phyloP scores from a whole-genome alignment of 1,140 invertebrate genomes.

The Bombus polaris region DNA sequence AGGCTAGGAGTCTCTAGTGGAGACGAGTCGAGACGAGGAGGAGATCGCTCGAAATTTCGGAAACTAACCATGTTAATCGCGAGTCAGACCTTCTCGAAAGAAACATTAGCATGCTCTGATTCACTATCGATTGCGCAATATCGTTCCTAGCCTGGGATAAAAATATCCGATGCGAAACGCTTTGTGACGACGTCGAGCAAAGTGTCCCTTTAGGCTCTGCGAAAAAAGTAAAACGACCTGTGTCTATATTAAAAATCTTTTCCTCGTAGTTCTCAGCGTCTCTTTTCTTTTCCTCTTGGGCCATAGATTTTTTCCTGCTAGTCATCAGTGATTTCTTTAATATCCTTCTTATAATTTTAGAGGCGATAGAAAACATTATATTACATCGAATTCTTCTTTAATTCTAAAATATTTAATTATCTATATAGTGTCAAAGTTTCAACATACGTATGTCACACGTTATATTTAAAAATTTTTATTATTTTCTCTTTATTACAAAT shows the following conservation, averaged over 20 bases:
- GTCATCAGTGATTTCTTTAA: background rate
- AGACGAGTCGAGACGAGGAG: background rate
- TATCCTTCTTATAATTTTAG: background rate
- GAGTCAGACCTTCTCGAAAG: background rate
- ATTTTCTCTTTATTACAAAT: background rate
- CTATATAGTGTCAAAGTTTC: no score
- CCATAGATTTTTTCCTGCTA: background rate
- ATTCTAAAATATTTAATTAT: background rate
- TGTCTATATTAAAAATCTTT: background rate
- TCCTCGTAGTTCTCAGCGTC: background rate
- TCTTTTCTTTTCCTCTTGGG: background rate
- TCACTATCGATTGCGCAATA: slow-evolving; percentile 31
- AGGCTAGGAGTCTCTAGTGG: background rate
- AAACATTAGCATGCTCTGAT: slow-evolving; percentile 43
- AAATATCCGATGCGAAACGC: background rate
- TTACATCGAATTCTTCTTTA: no score
- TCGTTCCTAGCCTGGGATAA: background rate
- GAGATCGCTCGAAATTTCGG: slow-evolving; percentile 2
- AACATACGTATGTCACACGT: no score
- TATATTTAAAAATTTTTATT: background rate
- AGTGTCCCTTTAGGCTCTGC: background rate
- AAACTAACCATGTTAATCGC: background rate
- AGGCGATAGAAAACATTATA: background rate
- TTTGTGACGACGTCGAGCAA: background rate
- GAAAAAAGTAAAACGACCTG: background rate